A percentile compares a stretch with the other conserved stretches of the same genome.
phyloP scores from a whole-genome alignment of 2,888 invertebrate species.

The Acrobasis suavella region DNA sequence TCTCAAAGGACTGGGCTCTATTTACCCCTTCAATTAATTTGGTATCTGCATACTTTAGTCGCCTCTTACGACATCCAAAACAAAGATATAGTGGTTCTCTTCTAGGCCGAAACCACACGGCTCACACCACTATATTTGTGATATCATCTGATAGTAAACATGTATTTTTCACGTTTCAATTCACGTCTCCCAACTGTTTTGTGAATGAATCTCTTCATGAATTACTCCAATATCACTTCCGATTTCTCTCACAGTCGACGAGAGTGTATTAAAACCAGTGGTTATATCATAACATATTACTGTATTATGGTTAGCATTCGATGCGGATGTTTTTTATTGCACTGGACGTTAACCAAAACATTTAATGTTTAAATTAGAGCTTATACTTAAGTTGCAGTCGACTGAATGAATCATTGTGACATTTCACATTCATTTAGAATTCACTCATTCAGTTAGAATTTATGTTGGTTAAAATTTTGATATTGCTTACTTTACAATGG shows the following conservation, averaged over 20 bases:
- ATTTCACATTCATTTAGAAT: too few species aligned
- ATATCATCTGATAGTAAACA: too few species aligned
- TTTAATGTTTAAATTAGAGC: conserved; percentile 40
- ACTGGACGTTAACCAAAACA: conserved; percentile 44
- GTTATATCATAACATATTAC: conserved; percentile 22
- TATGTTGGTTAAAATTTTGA: neutral
- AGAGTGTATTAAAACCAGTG: conserved; percentile 9
- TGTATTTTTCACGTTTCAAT: too few species aligned
- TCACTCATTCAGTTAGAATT: conserved; percentile 5
- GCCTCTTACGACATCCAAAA: too few species aligned
- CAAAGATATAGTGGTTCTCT: too few species aligned
- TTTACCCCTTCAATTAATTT: too few species aligned
- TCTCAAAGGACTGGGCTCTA: too few species aligned
- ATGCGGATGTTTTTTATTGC: conserved; percentile 34
- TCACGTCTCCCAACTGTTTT: neutral
- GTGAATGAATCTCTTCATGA: conserved; percentile 1
- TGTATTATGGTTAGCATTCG: conserved; percentile 23
- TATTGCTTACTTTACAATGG: too few species aligned
- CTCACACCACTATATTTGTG: too few species aligned
- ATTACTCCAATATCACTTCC: conserved; percentile 5
- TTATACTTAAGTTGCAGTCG: conserved; percentile 14
- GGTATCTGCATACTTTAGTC: too few species aligned
- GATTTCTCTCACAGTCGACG: conserved; percentile 3
- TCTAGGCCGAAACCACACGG: too few species aligned
- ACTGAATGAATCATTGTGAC: conserved; percentile 8